These are phyloP conservation scores for Sparidentex hasta DNA, from an alignment of 2,797 vertebrate genomes.

Conservation along the genomic window DNA sequence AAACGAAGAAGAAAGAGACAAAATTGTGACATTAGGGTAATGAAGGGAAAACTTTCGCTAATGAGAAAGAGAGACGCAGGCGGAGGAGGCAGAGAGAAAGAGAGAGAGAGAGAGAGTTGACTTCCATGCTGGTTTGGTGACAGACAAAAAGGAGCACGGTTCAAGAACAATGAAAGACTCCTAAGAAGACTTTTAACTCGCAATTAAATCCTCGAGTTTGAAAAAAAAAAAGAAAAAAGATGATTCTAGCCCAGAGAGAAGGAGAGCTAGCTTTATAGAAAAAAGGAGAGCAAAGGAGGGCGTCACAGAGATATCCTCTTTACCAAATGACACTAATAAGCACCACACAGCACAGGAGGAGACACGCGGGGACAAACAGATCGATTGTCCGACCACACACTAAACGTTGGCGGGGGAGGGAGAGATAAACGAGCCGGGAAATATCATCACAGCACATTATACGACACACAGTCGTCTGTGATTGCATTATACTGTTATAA, in stretches of 20 bases:
- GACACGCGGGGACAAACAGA: constrained; percentile 61
- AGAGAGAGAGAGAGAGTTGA: constrained; percentile 50
- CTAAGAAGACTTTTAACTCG: constrained; percentile 72
- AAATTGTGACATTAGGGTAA: constrained; percentile 81
- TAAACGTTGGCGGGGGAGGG: constrained; percentile 16
- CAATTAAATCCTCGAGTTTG: constrained; percentile 79
- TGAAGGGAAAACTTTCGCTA: constrained; percentile 77
- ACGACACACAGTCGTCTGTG: constrained; percentile 55
- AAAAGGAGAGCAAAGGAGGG: constrained; percentile 20
- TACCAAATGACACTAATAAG: constrained; percentile 68
- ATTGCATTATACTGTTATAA: constrained; percentile 76
- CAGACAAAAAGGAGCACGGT: constrained; percentile 75
- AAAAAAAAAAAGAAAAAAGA: constrained; percentile 44
- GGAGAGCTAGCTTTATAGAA: constrained; percentile 43
- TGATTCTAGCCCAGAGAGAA: constrained; percentile 65
- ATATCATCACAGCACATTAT: constrained; percentile 68
- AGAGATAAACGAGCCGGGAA: constrained; percentile 68
- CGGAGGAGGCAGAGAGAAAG: constrained; percentile 3
- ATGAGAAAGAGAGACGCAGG: constrained; percentile 73
- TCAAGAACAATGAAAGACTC: constrained; percentile 77
- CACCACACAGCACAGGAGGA: constrained; percentile 35
- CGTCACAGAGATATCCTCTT: constrained; percentile 60
- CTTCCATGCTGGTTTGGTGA: constrained; percentile 57
- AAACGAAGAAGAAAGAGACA: constrained; percentile 68
- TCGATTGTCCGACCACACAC: constrained; percentile 46